Evolutionary conservation across 2,888 invertebrate genomes (phyloP).

Genomic region (Dusona sp.): DNA sequence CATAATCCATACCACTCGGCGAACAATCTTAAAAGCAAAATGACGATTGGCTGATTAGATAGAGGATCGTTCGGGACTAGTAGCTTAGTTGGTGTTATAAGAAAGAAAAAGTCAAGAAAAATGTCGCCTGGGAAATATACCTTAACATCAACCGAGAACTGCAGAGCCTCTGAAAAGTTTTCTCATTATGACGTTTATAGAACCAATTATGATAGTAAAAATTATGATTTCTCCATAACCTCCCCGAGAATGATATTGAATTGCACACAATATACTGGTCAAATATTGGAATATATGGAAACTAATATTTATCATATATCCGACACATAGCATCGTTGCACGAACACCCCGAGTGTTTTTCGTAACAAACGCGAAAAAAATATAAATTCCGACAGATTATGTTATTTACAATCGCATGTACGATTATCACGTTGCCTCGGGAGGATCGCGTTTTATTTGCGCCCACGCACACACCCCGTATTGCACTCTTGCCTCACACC

Average conservation of each 20-base stretch:
- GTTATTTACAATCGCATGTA: conserved; percentile 66
- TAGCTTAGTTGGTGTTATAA: background rate
- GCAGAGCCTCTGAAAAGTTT: conserved; percentile 89
- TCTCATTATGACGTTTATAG: too few relatives aligned
- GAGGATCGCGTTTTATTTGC: conserved; percentile 65
- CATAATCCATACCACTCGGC: conserved; percentile 91
- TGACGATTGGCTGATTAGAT: background rate
- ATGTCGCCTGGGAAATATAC: conserved; percentile 83
- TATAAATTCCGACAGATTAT: conserved; percentile 69
- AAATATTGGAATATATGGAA: too few relatives aligned
- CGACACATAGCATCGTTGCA: too few relatives aligned
- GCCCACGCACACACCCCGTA: too few relatives aligned
- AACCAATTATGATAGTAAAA: background rate
- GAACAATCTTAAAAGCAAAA: conserved; percentile 82
- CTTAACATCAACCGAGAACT: conserved; percentile 93
- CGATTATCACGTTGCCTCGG: conserved; percentile 61
- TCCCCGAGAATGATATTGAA: background rate
- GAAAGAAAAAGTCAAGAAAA: background rate
- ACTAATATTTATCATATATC: too few relatives aligned
- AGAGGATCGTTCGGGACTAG: background rate
- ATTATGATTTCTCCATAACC: background rate
- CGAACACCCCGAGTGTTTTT: too few relatives aligned
- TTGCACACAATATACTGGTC: background rate
- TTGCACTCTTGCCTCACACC: conserved; percentile 42
- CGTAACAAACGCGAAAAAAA: background rate